Base-by-base conservation (phyloP, 2,797 vertebrate species). In the Pteronotus mesoamericanus region DNA sequence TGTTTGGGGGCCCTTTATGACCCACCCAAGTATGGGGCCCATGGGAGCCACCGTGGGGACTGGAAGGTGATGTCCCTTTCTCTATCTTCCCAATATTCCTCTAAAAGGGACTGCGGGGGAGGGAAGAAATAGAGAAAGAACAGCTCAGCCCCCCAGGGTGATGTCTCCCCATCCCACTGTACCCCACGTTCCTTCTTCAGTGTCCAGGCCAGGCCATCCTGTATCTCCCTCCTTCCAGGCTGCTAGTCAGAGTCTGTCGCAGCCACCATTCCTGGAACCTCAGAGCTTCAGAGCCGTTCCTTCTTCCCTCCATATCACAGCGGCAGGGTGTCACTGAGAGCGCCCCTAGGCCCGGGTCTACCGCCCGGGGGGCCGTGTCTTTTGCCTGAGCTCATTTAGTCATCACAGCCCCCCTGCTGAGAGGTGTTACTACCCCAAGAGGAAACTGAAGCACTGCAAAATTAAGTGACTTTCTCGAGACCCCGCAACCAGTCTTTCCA, bases 261-360 rank as follows among this genome's bases (percentile, higher is more conserved):
- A n/a, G 57, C 44, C 85, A 21, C 46, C 3, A 6, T 21, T 51
- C 15, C 66, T 71, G 72, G 66, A 37, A 39, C 53, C 34, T 14
- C 26, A 0, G 16, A 10, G 75, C 29, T 29, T 11, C 48, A 48
- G 44, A 24, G 34, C 68, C 29, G 8, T 18, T 32, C 18, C 9
- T 69, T 19, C 5, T 78, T 48, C 61, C 34, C 19, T n/a, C 68
- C 4, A 26, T 51, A 39, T 9, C 24, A 29, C 57, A 29, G 46
- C 19, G 48, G 1, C 61, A 66, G 46, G 10, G 16, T 18, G 48
- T 39, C 66, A 46, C 57, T 5, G 39, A 24, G 68, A 71, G 19
- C 9, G 37, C 16, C 19, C 1, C 1, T 0, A 4, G 53, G 29
- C 21, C 4, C 1, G 1, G 6, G 32, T 0, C 1, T 68, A 2